These are phyloP conservation scores for Nemurella pictetii DNA, from an alignment of 2,888 invertebrate genomes.

Conservation along the genomic window DNA sequence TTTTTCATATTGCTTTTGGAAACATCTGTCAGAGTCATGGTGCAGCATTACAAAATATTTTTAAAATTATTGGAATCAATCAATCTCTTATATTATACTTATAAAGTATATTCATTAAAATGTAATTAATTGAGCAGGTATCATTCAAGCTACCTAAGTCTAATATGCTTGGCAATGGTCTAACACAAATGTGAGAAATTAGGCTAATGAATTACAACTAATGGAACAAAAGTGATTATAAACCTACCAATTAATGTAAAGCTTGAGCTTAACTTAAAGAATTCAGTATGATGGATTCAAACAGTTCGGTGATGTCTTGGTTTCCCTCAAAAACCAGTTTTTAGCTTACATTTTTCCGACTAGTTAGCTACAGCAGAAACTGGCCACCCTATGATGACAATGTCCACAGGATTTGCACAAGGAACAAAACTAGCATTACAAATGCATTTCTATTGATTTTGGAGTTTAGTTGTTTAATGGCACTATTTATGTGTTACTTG, in stretches of 20 bases:
- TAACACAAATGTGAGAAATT: not conserved
- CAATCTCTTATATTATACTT: not conserved
- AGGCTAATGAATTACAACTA: too few species aligned
- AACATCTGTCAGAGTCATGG: not conserved
- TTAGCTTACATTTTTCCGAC: too few species aligned
- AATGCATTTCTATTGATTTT: too few species aligned
- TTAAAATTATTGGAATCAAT: not conserved
- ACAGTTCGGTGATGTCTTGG: not conserved
- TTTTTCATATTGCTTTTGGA: not conserved
- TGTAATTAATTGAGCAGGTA: not conserved
- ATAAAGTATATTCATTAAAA: too few species aligned
- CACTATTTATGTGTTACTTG: too few species aligned
- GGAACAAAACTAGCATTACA: too few species aligned
- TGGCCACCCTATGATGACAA: too few species aligned
- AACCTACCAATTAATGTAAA: not conserved
- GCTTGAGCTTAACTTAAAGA: not conserved
- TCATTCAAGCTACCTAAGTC: not conserved
- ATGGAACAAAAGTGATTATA: not conserved
- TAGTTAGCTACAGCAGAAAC: too few species aligned
- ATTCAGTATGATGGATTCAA: not conserved
- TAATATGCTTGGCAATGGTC: not conserved
- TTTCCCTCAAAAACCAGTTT: too few species aligned
- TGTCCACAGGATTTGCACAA: too few species aligned
- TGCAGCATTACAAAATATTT: not conserved
- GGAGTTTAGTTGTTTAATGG: too few species aligned